A percentile compares a stretch with the other conserved stretches of the same genome.
phyloP scores from a whole-genome alignment of 1,140 invertebrate genomes.

The Lutraria rhynchaena region DNA sequence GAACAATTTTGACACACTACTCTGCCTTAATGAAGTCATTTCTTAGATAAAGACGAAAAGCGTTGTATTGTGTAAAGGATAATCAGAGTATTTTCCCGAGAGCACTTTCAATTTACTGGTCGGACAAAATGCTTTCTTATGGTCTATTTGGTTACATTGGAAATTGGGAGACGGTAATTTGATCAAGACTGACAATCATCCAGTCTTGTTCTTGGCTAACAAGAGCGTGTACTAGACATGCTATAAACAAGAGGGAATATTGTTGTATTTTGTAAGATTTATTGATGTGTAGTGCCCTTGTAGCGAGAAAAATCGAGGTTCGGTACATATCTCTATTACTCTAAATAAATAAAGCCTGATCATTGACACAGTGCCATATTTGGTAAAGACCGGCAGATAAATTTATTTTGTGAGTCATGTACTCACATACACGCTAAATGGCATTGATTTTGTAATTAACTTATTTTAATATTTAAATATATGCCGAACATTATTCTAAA shows the following conservation, averaged over 20 bases:
- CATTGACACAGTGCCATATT: no score
- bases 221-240: slow-evolving; percentile 10
- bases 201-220: not conserved
- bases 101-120: slow-evolving; percentile 48
- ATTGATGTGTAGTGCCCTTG: no score
- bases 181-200: slow-evolving; percentile 25
- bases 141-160: slow-evolving; percentile 36
- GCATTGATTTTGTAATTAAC: no score
- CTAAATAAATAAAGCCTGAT: no score
- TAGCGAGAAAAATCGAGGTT: no score
- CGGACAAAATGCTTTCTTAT: slow-evolving; percentile 35
- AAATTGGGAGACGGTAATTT: slow-evolving; percentile 36
- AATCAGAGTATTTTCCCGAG: slow-evolving; percentile 17
- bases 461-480: no score
- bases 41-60: slow-evolving; percentile 28
- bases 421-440: no score
- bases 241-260: slow-evolving; percentile 3
- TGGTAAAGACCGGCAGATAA: no score
- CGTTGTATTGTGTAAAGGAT: slow-evolving; percentile 25
- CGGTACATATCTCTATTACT: no score
- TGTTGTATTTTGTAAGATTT: not conserved
- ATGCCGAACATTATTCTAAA: no score
- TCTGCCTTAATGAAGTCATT: slow-evolving; percentile 18
- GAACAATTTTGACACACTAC: slow-evolving; percentile 35
- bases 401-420: no score